These are phyloP conservation scores for Phrynocephalus versicolor DNA, from an alignment of 2,113 vertebrate species.

Conservation along the genomic window DNA sequence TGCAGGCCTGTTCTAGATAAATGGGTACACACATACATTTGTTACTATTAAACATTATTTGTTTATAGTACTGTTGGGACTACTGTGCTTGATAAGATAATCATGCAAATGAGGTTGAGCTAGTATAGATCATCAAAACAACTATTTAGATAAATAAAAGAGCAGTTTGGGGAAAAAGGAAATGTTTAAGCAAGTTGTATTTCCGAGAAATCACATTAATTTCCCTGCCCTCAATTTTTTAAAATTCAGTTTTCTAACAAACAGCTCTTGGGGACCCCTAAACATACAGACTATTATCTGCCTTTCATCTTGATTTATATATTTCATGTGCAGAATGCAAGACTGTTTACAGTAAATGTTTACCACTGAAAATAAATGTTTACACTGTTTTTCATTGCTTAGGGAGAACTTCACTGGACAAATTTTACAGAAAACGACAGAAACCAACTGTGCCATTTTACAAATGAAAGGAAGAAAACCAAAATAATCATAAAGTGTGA, in stretches of 20 bases:
- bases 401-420: not conserved
- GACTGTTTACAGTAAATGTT: constrained; percentile 19
- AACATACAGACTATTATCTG: not conserved
- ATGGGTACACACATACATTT: too few relatives aligned
- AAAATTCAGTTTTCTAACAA: not conserved
- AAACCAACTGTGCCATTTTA: not conserved
- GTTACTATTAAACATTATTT: too few relatives aligned
- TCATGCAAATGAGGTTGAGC: too few relatives aligned
- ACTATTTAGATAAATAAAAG: not conserved
- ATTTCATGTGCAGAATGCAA: not conserved
- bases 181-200: not conserved
- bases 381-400: not conserved
- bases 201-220: not conserved
- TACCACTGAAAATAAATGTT: constrained; percentile 14
- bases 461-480: not conserved
- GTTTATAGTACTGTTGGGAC: too few relatives aligned
- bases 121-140: too few relatives aligned
- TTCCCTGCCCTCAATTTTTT: too few relatives aligned
- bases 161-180: not conserved
- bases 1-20: too few relatives aligned
- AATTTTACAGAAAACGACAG: not conserved
- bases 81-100: too few relatives aligned
- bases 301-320: not conserved
- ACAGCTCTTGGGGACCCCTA: not conserved
- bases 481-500: constrained; percentile 11